Conservation (phyloP, 2,888 invertebrate genomes). For the Dasypogon diadema region DNA sequence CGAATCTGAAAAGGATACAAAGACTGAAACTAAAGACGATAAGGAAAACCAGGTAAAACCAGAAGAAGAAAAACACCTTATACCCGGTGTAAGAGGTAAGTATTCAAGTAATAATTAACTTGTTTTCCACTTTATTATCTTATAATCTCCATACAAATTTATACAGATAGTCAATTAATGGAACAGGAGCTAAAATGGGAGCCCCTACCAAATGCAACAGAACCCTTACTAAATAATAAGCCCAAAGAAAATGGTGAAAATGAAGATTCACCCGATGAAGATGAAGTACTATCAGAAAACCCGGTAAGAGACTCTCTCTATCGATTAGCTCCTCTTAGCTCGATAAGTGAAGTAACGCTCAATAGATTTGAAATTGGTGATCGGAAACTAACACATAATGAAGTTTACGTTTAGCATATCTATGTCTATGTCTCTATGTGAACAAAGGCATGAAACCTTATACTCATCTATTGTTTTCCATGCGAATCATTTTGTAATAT, state of each 20-base stretch:
- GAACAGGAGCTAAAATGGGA: slow-evolving; percentile 73
- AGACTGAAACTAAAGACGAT: not conserved
- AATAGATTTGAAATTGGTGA: slow-evolving; percentile 54
- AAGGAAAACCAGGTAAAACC: not conserved
- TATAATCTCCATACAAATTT: too few relatives aligned
- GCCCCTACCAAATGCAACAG: slow-evolving; percentile 70
- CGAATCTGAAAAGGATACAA: slow-evolving; percentile 1
- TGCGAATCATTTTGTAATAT: not conserved
- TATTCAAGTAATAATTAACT: slow-evolving; percentile 54
- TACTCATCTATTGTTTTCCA: not conserved
- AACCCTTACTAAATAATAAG: slow-evolving; percentile 62
- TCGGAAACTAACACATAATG: slow-evolving; percentile 50
- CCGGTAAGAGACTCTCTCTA: slow-evolving; percentile 68
- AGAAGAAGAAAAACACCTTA: slow-evolving; percentile 56
- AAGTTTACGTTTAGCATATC: slow-evolving; percentile 51
- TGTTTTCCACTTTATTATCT: too few relatives aligned
- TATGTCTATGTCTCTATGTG: too few relatives aligned
- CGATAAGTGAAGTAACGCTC: slow-evolving; percentile 71
- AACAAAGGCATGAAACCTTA: slow-evolving; percentile 2
- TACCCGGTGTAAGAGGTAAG: slow-evolving; percentile 72
- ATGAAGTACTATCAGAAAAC: slow-evolving; percentile 58
- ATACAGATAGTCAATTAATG: slow-evolving; percentile 68
- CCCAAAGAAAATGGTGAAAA: slow-evolving; percentile 59
- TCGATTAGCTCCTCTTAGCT: slow-evolving; percentile 70
- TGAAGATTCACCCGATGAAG: slow-evolving; percentile 59